phyloP scores from a whole-genome alignment of 2,113 vertebrate genomes.

The Engystomops pustulosus region DNA sequence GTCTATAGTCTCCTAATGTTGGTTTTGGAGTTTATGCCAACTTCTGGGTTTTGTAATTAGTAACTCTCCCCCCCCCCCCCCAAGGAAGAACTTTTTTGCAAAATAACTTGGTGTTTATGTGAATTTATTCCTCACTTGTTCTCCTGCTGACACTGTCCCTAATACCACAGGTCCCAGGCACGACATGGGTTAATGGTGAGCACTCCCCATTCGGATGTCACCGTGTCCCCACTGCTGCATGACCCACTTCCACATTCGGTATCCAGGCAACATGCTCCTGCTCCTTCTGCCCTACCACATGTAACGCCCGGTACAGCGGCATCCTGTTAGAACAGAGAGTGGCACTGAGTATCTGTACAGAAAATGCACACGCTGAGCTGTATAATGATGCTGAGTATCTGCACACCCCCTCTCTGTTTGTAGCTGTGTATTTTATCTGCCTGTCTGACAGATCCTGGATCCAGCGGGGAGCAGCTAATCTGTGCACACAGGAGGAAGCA shows the following conservation, averaged over 20 bases:
- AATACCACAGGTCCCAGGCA: background rate
- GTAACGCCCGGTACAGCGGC: slow-evolving; percentile 52
- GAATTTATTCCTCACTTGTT: background rate
- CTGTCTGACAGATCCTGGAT: slow-evolving; percentile 60
- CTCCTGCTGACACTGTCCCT: background rate
- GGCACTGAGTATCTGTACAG: slow-evolving; percentile 43
- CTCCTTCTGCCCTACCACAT: slow-evolving; percentile 48
- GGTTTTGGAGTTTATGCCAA: background rate
- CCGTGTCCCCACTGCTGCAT: slow-evolving; percentile 57
- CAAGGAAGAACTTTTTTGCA: background rate
- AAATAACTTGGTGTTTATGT: background rate
- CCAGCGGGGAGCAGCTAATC: slow-evolving; percentile 60
- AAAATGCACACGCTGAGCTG: slow-evolving; percentile 50
- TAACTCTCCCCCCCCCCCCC: background rate
- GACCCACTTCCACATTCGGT: slow-evolving; percentile 58
- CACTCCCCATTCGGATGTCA: slow-evolving; percentile 56
- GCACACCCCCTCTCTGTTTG: slow-evolving; percentile 57
- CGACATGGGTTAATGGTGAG: slow-evolving; percentile 49
- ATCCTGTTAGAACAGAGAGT: slow-evolving; percentile 46
- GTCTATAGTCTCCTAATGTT: background rate
- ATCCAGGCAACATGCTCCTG: slow-evolving; percentile 57
- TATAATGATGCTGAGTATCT: slow-evolving; percentile 59
- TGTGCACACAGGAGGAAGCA: slow-evolving; percentile 60
- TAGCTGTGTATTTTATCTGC: slow-evolving; percentile 60
- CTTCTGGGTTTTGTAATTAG: background rate